Evolutionary conservation across 2,888 invertebrate genomes (phyloP), one percentile per base, ranked within the genome.

Genomic region (Girardia tigrina): DNA sequence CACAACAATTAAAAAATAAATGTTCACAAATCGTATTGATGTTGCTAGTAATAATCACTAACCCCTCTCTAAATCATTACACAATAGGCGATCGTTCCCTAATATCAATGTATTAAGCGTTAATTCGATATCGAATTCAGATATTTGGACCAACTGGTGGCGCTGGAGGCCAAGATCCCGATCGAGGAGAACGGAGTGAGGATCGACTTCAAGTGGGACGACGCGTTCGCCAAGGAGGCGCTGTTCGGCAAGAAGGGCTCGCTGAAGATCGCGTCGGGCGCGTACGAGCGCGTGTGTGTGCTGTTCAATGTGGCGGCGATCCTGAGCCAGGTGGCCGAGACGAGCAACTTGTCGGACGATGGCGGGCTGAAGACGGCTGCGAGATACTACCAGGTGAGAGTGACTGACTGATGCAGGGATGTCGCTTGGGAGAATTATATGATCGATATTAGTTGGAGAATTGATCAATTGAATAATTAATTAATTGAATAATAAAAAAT

Each of bases 121-220:
- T n/a, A n/a, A 72, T 23, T 12, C n/a, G 42, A 14, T 28, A 73
- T 75, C 1, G 1, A 26, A 83, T 86, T 42, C 85, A 95, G 97
- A 81, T 98, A 98, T 86, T 92, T 94, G 86, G 97, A 98, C 86
- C 95, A 98, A 85, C 87, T 98, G 77, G 89, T 89, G 79, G 89
- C 91, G 6, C 87, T 98, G 82, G 95, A 97, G 86, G 88, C 89
- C 76, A 98, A 98, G 86, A 89, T 98, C 79, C 93, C 97, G 0
- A 89, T 92, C 0, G 90, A 92, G 80, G 95, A 97, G 85, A 89
- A 97, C 75, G 85, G 84, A 82, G 85, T 86, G 79, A 91, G 91
- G 84, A 91, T 95, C 79, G 91, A 93, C 1, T 98, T 98, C 85
- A 98, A 97, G 85, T 98, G 98, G 97, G 94, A 94, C 85, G 95